These are phyloP conservation scores for Mycalesis mineus DNA, from an alignment of 2,888 invertebrate species.

Conservation along the genomic window DNA sequence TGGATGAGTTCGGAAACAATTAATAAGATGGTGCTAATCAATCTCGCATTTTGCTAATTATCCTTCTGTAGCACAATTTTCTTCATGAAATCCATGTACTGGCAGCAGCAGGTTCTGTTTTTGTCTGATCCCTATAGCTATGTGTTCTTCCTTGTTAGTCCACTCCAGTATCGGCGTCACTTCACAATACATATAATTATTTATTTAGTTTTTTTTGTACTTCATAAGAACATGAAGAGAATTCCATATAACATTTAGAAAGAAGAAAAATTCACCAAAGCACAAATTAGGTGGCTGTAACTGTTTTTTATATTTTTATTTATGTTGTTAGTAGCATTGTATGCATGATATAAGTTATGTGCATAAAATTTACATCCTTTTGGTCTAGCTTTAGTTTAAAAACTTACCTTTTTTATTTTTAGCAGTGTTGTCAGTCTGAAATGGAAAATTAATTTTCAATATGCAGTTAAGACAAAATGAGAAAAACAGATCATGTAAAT, in stretches of 20 bases:
- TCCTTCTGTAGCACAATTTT: conserved; percentile 22
- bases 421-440: conserved; percentile 78
- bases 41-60: conserved; percentile 25
- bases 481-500: neutral
- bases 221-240: neutral
- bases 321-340: neutral
- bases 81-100: conserved; percentile 19
- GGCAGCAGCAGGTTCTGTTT: conserved; percentile 3
- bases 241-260: neutral
- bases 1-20: conserved; percentile 29
- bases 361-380: neutral
- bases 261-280: neutral
- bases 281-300: neutral
- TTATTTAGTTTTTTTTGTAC: neutral
- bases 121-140: conserved; percentile 16
- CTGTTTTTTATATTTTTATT: neutral
- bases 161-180: conserved; percentile 31
- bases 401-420: conserved; percentile 78
- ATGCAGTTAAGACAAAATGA: conserved; percentile 12
- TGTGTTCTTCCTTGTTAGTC: conserved; percentile 30
- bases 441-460: conserved; percentile 32
- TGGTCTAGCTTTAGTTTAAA: conserved; percentile 1
- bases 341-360: neutral
- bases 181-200: conserved; percentile 29
- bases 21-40: conserved; percentile 30